These are phyloP conservation scores for Drosophila meridionalis DNA, from an alignment of 2,888 invertebrate species.

Conservation along the genomic window DNA sequence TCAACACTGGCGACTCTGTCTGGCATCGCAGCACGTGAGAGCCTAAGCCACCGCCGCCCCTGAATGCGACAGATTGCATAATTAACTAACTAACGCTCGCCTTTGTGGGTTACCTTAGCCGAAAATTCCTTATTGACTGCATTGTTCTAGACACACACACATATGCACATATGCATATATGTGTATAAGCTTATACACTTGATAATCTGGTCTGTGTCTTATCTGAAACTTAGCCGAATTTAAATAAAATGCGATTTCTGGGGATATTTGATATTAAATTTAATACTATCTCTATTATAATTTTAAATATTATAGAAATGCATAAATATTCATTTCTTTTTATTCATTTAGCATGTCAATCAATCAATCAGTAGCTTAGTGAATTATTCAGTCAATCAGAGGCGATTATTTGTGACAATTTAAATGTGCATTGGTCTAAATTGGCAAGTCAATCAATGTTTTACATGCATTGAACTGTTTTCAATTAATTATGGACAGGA, in stretches of 20 bases:
- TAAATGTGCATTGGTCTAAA: neutral
- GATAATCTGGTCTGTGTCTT: neutral
- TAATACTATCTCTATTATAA: neutral
- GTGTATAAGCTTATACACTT: too few relatives aligned
- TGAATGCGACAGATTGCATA: constrained; percentile 60
- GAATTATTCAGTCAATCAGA: neutral
- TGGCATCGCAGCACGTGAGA: constrained; percentile 32
- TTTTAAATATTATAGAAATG: neutral
- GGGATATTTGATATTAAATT: neutral
- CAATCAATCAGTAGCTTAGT: too few relatives aligned
- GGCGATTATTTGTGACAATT: neutral
- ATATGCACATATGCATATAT: neutral
- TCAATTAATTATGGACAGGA: neutral
- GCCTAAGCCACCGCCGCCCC: neutral
- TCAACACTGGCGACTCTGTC: constrained; percentile 15
- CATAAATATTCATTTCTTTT: neutral
- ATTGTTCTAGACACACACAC: neutral
- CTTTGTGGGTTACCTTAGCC: neutral
- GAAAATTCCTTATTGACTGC: neutral
- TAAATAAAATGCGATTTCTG: neutral
- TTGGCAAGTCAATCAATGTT: neutral
- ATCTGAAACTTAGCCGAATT: neutral
- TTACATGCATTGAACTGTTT: neutral
- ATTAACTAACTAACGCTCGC: constrained; percentile 24
- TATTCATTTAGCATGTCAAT: neutral